Conservation (phyloP, 2,888 invertebrate species). For the Apotomis turbidana region DNA sequence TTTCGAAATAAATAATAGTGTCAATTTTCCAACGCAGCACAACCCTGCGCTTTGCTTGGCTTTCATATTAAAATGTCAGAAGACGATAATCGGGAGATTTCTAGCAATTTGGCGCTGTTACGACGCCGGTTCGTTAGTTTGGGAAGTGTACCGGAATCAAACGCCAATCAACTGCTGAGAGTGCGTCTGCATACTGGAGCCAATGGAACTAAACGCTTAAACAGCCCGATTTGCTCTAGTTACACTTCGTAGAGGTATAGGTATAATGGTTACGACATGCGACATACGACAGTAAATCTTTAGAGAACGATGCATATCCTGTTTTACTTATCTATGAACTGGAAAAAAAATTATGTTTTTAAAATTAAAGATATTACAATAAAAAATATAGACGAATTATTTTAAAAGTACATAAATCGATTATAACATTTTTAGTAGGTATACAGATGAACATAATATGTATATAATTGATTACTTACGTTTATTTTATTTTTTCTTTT, state of each 20-base stretch:
- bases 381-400: too few relatives aligned
- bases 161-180: constrained; percentile 66
- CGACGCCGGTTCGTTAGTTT: constrained; percentile 73
- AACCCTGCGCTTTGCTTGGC: constrained; percentile 59
- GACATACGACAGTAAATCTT: not conserved
- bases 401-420: too few relatives aligned
- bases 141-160: constrained; percentile 80
- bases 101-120: constrained; percentile 71
- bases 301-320: not conserved
- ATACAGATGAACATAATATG: too few relatives aligned
- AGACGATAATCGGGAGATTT: constrained; percentile 68
- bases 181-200: constrained; percentile 43
- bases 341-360: too few relatives aligned
- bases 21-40: constrained; percentile 43
- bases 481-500: too few relatives aligned
- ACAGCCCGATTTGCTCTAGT: constrained; percentile 52
- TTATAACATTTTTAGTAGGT: too few relatives aligned
- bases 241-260: constrained; percentile 40
- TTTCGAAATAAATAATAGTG: too few relatives aligned
- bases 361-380: too few relatives aligned
- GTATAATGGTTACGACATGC: constrained; percentile 10
- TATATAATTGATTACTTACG: too few relatives aligned
- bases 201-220: constrained; percentile 37
- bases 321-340: constrained; percentile 26
- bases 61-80: constrained; percentile 73